phyloP scores from a whole-genome alignment of 2,888 invertebrate genomes.

The Elmis aenea region DNA sequence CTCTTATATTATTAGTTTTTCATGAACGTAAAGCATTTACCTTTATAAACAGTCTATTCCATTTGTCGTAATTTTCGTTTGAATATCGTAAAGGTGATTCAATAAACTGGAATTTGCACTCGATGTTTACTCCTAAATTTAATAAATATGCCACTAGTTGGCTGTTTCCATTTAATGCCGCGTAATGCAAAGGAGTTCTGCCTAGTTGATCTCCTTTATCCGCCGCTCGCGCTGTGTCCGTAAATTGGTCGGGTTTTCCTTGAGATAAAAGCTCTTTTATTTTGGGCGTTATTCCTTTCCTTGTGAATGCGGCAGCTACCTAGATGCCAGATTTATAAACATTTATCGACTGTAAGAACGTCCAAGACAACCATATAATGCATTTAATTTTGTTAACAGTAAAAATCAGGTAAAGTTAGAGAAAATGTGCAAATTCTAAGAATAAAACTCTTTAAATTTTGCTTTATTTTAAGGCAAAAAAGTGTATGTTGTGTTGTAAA shows the following conservation, averaged over 20 bases:
- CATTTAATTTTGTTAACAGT: too few relatives aligned
- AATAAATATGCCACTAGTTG: slow-evolving; percentile 27
- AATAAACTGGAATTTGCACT: slow-evolving; percentile 20
- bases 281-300: slow-evolving; percentile 14
- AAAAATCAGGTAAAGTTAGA: too few relatives aligned
- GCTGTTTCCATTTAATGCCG: slow-evolving; percentile 33
- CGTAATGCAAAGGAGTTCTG: slow-evolving; percentile 38
- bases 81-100: slow-evolving; percentile 14
- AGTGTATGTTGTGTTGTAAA: too few relatives aligned
- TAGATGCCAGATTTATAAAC: slow-evolving; percentile 8
- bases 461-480: too few relatives aligned
- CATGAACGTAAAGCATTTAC: slow-evolving; percentile 14
- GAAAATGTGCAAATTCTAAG: too few relatives aligned
- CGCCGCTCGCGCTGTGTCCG: too few relatives aligned
- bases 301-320: slow-evolving; percentile 24
- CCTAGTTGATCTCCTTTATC: slow-evolving; percentile 34
- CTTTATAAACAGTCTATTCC: slow-evolving; percentile 21
- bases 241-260: slow-evolving; percentile 14
- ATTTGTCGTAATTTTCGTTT: slow-evolving; percentile 20
- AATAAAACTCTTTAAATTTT: too few relatives aligned
- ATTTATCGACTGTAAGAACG: too few relatives aligned
- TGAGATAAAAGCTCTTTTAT: slow-evolving; percentile 13
- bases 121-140: slow-evolving; percentile 22
- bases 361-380: too few relatives aligned
- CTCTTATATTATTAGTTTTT: not conserved